A percentile compares a stretch with the other conserved stretches of the same genome.
Evolutionary conservation across 2,888 invertebrate species (phyloP).

Genomic region (Kuschelorhynchus macadamiae): DNA sequence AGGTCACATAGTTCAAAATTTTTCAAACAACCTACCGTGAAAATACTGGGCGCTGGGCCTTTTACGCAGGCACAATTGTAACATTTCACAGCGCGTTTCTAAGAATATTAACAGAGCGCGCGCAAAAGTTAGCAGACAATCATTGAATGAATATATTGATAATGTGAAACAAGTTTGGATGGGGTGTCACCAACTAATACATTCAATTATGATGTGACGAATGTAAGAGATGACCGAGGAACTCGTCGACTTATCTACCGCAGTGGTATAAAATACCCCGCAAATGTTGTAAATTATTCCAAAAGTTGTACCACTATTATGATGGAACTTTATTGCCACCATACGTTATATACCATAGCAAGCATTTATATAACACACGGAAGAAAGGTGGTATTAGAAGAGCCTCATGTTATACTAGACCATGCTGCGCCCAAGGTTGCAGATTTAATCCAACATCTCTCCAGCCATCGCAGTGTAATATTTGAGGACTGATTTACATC

Average conservation of each 20-base stretch:
- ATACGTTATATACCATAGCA: no score
- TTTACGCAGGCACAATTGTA: conserved; percentile 33
- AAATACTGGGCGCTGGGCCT: conserved; percentile 37
- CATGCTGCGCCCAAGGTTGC: background rate
- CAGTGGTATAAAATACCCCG: conserved; percentile 17
- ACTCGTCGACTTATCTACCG: conserved; percentile 51
- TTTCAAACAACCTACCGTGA: conserved; percentile 44
- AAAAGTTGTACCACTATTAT: background rate
- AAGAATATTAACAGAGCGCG: conserved; percentile 45
- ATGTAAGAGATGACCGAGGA: conserved; percentile 58
- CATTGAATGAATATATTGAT: conserved; percentile 12
- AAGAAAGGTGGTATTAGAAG: background rate
- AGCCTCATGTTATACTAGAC: background rate
- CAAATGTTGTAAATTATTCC: conserved; percentile 36
- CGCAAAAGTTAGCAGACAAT: conserved; percentile 33
- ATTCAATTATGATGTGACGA: conserved; percentile 63
- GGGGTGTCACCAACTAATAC: conserved; percentile 35
- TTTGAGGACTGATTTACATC: background rate
- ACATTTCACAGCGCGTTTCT: conserved; percentile 32
- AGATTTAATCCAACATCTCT: background rate
- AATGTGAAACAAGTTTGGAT: conserved; percentile 6
- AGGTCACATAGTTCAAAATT: conserved; percentile 7
- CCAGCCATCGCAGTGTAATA: background rate
- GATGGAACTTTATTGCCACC: background rate
- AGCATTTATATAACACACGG: no score